Base-by-base conservation (phyloP, 2,797 vertebrate species). In the Uromys caudimaculatus region DNA sequence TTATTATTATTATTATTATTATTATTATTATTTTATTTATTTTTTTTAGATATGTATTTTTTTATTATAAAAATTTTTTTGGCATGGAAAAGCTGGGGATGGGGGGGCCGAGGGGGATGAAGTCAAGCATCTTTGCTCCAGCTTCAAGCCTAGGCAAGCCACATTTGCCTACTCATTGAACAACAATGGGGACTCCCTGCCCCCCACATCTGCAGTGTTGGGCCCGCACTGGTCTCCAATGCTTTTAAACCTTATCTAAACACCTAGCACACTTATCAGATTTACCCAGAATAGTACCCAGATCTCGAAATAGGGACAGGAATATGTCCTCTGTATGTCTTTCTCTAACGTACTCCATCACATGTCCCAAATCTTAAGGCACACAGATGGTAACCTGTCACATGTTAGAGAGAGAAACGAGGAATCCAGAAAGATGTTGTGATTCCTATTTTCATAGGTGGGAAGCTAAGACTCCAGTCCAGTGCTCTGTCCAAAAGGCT, bases 191-290 rank as follows among this genome's bases (percentile, higher is more conserved):
- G 52, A 62, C 35, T 35, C 35, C 75, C 78, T 35, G 0, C 85
- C 67, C 96, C 96, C 83, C 89, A 92, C 29, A 96, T 97, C 93
- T 60, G 99, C 95, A 97, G 99, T 98, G 98, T 98, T 99, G 98
- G 99, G 99, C 99, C 99, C 99, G 99, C 99, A 99, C 99, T 99
- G 99, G n/a, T n/a, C n/a, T n/a, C n/a, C 64, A 41, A 10, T 38
- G 24, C 35, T 71, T 24, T 73, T 50, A 54, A 50, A 52, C 9
- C n/a, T 17, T 54, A 38, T 73, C n/a, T 73, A 32, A 6, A n/a
- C 38, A 13, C 24, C 67, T 73, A 89, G 35, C 8, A 58, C 71
- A n/a, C 35, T 58, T 44, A 38, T n/a, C 0, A 12, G 27, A 19
- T 60, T 67, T 75, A 24, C 21, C 10, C 0, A 71, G 60, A 73